phyloP scores from a whole-genome alignment of 2,797 vertebrate genomes.

The Chaetodon trifasciatus region DNA sequence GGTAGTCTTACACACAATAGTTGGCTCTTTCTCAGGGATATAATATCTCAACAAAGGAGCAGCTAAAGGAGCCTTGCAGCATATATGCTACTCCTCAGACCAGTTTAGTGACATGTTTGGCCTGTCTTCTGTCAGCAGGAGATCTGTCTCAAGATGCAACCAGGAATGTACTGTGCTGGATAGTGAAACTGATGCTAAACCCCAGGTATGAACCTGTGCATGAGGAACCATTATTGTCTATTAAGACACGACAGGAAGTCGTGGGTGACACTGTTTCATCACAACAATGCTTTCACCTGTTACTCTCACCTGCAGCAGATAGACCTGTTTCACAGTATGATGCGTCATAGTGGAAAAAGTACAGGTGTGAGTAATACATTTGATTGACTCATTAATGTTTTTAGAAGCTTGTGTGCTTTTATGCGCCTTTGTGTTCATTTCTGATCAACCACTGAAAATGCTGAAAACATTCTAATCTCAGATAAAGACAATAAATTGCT shows the following conservation, averaged over 20 bases:
- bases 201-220: slow-evolving; percentile 40
- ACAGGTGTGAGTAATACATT: neutral
- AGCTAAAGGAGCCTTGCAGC: slow-evolving; percentile 32
- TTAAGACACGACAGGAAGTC: slow-evolving; percentile 34
- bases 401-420: no score
- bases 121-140: slow-evolving; percentile 27
- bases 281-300: neutral
- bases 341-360: neutral
- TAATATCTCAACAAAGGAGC: slow-evolving; percentile 42
- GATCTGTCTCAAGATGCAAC: slow-evolving; percentile 18
- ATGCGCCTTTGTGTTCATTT: neutral
- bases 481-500: neutral
- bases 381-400: neutral
- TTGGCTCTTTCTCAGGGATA: slow-evolving; percentile 64
- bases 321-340: neutral
- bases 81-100: slow-evolving; percentile 55
- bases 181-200: slow-evolving; percentile 64
- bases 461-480: neutral
- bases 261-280: slow-evolving; percentile 25
- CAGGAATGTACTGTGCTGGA: slow-evolving; percentile 61
- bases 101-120: slow-evolving; percentile 76
- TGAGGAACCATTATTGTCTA: slow-evolving; percentile 23
- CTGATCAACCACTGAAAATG: neutral
- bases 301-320: neutral
- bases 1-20: slow-evolving; percentile 44